Evolutionary conservation across 37 sponge, comb jelly and placozoan genomes (phyloP).

Genomic region (Corticium candelabrum): DNA sequence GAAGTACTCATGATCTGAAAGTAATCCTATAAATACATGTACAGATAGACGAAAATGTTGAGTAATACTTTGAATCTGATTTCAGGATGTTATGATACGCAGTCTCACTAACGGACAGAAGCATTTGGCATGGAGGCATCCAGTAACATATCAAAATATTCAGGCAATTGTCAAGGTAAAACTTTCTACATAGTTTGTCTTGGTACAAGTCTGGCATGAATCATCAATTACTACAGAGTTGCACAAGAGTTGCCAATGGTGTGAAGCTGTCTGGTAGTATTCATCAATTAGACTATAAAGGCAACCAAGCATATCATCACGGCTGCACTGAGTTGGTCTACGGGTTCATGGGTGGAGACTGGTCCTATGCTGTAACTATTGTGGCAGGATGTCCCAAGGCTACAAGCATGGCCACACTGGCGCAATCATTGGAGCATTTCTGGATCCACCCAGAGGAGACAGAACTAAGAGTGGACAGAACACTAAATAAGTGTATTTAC

Average conservation of each 20-base stretch:
- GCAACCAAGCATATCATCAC: not conserved
- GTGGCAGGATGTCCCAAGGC: not conserved
- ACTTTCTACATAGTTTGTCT: not conserved
- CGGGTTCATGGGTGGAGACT: not conserved
- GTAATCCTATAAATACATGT: no score
- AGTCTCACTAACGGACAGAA: not conserved
- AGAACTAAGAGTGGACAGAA: not conserved
- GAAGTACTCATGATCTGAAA: no score
- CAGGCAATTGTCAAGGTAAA: not conserved
- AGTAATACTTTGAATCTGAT: no score
- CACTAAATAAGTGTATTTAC: not conserved
- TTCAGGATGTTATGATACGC: not conserved
- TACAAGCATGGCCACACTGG: not conserved
- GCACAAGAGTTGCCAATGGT: not conserved
- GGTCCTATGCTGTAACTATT: not conserved
- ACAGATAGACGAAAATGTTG: no score
- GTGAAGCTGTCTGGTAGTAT: not conserved
- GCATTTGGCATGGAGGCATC: not conserved
- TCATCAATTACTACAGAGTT: not conserved
- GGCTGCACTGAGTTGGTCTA: not conserved
- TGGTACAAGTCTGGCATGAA: not conserved
- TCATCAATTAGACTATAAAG: not conserved
- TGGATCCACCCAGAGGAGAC: not conserved
- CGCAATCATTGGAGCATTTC: not conserved
- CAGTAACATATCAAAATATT: not conserved